phyloP scores from a whole-genome alignment of 1,140 invertebrate genomes.

The Ceratitis capitata region DNA sequence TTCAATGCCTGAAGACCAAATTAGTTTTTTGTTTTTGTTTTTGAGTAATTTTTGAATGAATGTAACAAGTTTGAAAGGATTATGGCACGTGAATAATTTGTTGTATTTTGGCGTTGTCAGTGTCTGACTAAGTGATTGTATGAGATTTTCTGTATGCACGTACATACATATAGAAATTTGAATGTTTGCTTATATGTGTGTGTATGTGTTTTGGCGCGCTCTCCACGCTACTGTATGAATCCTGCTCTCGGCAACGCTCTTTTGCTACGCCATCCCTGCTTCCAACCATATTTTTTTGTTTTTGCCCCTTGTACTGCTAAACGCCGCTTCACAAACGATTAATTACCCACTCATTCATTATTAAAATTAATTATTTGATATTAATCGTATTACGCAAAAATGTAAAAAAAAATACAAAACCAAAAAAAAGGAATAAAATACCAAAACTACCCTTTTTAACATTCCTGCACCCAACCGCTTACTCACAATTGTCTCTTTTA shows the following conservation, averaged over 20 bases:
- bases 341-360: conserved; percentile 33
- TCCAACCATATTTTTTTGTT: too few relatives aligned
- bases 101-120: not conserved
- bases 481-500: too few relatives aligned
- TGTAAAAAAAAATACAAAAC: not conserved
- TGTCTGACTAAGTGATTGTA: not conserved
- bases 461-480: not conserved
- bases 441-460: not conserved
- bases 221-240: not conserved
- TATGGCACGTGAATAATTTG: conserved; percentile 24
- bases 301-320: not conserved
- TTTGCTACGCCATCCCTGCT: not conserved
- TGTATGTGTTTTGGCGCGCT: not conserved
- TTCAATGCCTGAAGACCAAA: not conserved
- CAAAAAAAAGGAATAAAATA: not conserved
- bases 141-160: not conserved
- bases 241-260: not conserved
- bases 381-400: conserved; percentile 11
- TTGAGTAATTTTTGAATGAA: not conserved
- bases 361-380: conserved; percentile 32
- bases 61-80: conserved; percentile 24
- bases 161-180: too few relatives aligned
- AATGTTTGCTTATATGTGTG: too few relatives aligned
- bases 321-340: conserved; percentile 25
- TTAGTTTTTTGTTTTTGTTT: not conserved